phyloP scores from a whole-genome alignment of 2,797 vertebrate species.

The Bradypus variegatus region DNA sequence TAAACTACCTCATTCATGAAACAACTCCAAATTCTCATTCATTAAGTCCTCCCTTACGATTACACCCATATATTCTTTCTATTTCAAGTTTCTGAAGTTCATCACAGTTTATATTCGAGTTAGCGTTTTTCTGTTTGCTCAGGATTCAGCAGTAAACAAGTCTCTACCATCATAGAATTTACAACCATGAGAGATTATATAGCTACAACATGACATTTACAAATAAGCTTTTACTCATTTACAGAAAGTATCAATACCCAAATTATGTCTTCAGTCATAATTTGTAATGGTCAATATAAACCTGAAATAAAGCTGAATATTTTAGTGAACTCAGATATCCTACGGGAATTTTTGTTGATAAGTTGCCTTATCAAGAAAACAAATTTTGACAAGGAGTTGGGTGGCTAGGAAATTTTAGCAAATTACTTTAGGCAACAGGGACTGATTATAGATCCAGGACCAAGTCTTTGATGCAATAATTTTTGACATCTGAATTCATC shows the following conservation, averaged over 20 bases:
- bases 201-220: background rate
- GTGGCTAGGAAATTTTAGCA: background rate
- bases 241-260: background rate
- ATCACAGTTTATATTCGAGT: background rate
- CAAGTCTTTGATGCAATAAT: background rate
- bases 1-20: background rate
- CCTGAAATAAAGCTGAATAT: background rate
- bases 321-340: background rate
- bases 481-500: constrained; percentile 13
- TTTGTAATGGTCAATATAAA: constrained; percentile 27
- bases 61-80: background rate
- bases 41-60: background rate
- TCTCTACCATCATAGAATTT: background rate
- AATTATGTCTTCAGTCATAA: background rate
- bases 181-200: background rate
- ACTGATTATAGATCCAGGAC: background rate
- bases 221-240: background rate
- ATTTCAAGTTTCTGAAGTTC: background rate
- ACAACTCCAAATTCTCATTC: background rate
- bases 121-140: background rate
- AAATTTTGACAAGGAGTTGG: background rate
- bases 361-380: background rate
- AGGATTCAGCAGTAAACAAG: background rate
- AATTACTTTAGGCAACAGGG: background rate
- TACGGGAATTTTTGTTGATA: background rate